Evolutionary conservation across 2,113 vertebrate genomes (phyloP).

Genomic region (Thalassarche chlororhynchos): DNA sequence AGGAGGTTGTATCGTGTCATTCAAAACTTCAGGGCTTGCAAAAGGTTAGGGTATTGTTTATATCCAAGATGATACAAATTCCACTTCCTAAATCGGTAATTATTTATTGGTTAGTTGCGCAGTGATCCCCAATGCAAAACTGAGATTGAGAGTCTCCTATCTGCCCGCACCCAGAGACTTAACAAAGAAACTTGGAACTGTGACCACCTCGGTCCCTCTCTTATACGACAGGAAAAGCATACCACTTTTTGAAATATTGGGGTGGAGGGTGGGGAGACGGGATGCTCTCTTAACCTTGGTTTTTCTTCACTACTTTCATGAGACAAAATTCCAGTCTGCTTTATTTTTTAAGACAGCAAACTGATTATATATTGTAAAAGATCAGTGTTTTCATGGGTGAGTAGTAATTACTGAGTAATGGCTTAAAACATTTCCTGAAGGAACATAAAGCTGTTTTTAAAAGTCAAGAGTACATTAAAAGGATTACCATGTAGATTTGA

Average conservation of each 20-base stretch:
- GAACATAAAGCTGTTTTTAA: constrained; percentile 79
- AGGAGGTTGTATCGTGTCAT: not conserved
- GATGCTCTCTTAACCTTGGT: constrained; percentile 42
- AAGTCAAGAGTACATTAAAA: constrained; percentile 90
- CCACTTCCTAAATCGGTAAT: not conserved
- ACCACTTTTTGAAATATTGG: not conserved
- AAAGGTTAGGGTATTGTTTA: not conserved
- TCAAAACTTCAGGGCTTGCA: not conserved
- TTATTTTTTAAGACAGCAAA: constrained; percentile 64
- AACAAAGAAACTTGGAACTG: not conserved
- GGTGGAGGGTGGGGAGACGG: not conserved
- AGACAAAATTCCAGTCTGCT: constrained; percentile 50
- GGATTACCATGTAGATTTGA: constrained; percentile 90
- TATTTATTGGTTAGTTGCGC: not conserved
- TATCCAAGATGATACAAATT: not conserved
- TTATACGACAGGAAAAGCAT: not conserved
- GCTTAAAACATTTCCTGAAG: constrained; percentile 87
- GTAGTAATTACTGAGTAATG: constrained; percentile 84
- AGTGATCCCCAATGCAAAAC: not conserved
- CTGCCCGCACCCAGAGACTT: not conserved
- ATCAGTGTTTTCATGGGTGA: constrained; percentile 80
- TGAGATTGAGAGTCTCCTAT: not conserved
- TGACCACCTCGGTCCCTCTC: not conserved
- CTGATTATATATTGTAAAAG: constrained; percentile 74
- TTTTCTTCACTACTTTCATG: constrained; percentile 11